Percentiles rank a stretch among this genome's conserved stretches.
phyloP scores from a whole-genome alignment of 2,888 invertebrate genomes.

The Cremastinae sp. region DNA sequence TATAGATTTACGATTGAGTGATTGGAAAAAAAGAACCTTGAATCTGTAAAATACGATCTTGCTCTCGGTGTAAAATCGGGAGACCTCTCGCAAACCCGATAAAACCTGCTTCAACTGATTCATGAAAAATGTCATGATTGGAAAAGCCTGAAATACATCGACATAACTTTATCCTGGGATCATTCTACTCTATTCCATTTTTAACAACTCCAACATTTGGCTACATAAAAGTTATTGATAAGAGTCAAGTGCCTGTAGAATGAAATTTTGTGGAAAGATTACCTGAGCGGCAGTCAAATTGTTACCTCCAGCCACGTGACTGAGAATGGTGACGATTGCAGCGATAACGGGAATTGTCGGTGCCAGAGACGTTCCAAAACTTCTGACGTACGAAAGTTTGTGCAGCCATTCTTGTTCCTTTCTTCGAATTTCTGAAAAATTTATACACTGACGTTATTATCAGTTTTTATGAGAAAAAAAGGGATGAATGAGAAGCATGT shows the following conservation, averaged over 20 bases:
- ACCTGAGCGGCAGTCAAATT: conserved; percentile 85
- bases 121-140: conserved; percentile 71
- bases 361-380: conserved; percentile 83
- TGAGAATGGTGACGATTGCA: conserved; percentile 83
- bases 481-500: too few species aligned
- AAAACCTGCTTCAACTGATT: conserved; percentile 73
- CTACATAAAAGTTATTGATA: too few species aligned
- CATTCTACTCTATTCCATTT: neutral
- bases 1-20: neutral
- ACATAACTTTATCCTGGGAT: too few species aligned
- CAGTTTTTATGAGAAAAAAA: neutral
- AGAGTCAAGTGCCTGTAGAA: too few species aligned
- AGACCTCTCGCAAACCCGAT: conserved; percentile 71
- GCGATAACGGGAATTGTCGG: conserved; percentile 84
- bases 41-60: conserved; percentile 75
- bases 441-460: too few species aligned
- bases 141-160: conserved; percentile 74
- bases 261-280: too few species aligned
- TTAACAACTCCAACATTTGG: neutral
- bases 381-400: conserved; percentile 83
- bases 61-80: conserved; percentile 72
- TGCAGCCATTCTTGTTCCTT: conserved; percentile 82
- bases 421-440: conserved; percentile 80
- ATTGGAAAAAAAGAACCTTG: conserved; percentile 71
- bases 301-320: conserved; percentile 82